A percentile compares a stretch with the other conserved stretches of the same genome.
Evolutionary conservation across 2,888 invertebrate species (phyloP).

Genomic region (Heteropelma amictum): DNA sequence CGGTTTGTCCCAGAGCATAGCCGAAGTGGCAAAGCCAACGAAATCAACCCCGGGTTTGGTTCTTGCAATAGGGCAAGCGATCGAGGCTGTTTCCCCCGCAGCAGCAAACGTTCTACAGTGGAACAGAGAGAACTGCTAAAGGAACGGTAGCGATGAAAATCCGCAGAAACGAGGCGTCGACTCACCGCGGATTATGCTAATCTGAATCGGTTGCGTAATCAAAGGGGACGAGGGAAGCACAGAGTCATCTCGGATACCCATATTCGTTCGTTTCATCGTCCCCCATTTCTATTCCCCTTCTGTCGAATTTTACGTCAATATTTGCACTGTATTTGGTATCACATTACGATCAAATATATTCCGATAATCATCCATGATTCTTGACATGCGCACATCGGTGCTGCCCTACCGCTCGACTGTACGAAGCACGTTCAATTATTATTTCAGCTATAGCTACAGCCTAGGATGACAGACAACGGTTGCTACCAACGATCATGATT

Average conservation of each 20-base stretch:
- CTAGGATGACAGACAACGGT: background rate
- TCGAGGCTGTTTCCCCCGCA: conserved; percentile 8
- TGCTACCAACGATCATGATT: background rate
- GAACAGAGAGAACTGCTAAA: conserved; percentile 21
- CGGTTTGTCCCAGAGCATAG: conserved; percentile 27
- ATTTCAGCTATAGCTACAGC: conserved; percentile 19
- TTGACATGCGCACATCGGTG: conserved; percentile 20
- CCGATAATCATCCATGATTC: conserved; percentile 51
- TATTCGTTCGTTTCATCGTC: conserved; percentile 14
- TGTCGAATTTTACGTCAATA: conserved; percentile 50
- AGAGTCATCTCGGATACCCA: conserved; percentile 17
- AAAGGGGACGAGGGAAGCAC: conserved; percentile 49
- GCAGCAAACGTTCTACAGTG: conserved; percentile 1
- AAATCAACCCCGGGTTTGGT: conserved; percentile 41
- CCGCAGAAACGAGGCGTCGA: conserved; percentile 53
- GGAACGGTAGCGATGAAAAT: conserved; percentile 45
- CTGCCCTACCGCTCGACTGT: background rate
- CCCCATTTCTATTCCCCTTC: conserved; percentile 9
- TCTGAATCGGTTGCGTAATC: conserved; percentile 58
- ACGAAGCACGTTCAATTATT: conserved; percentile 18
- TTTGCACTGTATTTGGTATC: conserved; percentile 56
- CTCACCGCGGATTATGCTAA: conserved; percentile 59
- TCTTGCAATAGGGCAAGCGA: conserved; percentile 24
- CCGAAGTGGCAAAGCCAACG: conserved; percentile 49
- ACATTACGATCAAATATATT: conserved; percentile 56